Base-by-base conservation (phyloP, 2,888 invertebrate species). In the Dryocosmus kuriphilus region DNA sequence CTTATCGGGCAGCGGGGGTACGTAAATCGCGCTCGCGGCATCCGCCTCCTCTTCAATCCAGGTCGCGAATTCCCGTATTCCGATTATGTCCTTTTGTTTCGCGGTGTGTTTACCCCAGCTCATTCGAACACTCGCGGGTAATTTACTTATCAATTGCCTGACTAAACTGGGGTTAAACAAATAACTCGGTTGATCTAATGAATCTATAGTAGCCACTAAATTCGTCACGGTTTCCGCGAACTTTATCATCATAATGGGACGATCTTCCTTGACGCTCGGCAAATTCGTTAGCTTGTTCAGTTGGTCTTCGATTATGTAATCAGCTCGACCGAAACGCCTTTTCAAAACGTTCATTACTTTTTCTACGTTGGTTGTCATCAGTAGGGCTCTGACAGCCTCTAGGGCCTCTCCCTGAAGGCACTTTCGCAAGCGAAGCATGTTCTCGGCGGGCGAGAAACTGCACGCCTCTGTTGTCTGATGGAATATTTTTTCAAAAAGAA, bases 271-370 rank as follows among this genome's bases (percentile, higher is more conserved):
- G 1, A 74, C 74, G 22, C 32, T 55, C 22, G 22, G 22, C n/a
- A 35, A 7, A 24, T 2, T 57, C 14, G 60, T 57, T 1, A 74
- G 24, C 35, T 35, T 9, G 32, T n/a, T n/a, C 32, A 55, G 38
- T 22, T 57, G 3, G 2, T 74, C 35, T 19, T 60, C 74, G 16
- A 74, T 74, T 5, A 74, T 57, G n/a, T 30, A 11, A 2, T 74
- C 74, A 5, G 38, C n/a, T 14, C 57, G 57, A 5, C 74, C 74
- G 22, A 74, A 74, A 22, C 74, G 74, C 5, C 22, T n/a, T 60
- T 55, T 60, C n/a, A 74, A 60, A 1, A 74, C 55, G 2, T 30
- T 6, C 32, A 74, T 74, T 4, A 38, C 60, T 9, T 35, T 57
- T 3, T 51, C 57, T 4, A 60, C 57, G 16, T 74, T 38, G n/a